Evolutionary conservation across 2,888 invertebrate species (phyloP).

Genomic region (Melieria crassipennis): DNA sequence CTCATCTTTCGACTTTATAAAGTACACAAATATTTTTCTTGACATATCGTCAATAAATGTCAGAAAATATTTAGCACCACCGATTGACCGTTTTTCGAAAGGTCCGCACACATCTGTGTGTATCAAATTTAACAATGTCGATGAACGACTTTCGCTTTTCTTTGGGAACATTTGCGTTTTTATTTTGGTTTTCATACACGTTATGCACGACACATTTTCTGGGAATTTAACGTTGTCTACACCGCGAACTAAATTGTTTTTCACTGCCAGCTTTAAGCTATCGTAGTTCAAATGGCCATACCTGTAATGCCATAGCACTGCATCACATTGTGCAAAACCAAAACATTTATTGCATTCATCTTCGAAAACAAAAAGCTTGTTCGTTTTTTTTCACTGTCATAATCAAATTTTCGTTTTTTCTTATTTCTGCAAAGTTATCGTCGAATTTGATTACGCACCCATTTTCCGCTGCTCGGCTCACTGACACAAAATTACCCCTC

Average conservation of each 20-base stretch:
- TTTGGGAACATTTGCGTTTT: not conserved
- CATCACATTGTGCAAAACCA: not conserved
- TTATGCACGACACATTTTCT: not conserved
- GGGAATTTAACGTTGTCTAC: not conserved
- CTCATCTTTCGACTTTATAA: conserved; percentile 36
- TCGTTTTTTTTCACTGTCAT: too few species aligned
- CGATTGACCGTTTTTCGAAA: conserved; percentile 15
- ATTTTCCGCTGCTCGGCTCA: too few species aligned
- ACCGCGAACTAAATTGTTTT: not conserved
- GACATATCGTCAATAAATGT: conserved; percentile 39
- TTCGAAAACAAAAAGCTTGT: not conserved
- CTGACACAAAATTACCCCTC: too few species aligned
- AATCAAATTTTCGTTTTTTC: too few species aligned
- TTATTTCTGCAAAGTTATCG: too few species aligned
- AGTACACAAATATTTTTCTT: conserved; percentile 32
- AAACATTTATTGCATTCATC: not conserved
- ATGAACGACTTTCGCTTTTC: not conserved
- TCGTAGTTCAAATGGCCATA: conserved; percentile 1
- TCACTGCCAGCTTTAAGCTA: not conserved
- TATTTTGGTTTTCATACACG: conserved; percentile 3
- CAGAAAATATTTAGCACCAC: conserved; percentile 34
- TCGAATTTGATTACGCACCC: too few species aligned
- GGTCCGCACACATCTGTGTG: conserved; percentile 33
- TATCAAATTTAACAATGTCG: too few species aligned
- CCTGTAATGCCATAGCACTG: not conserved